These are phyloP conservation scores for Agrotis ipsilon DNA, from an alignment of 2,888 invertebrate species.

Conservation along the genomic window DNA sequence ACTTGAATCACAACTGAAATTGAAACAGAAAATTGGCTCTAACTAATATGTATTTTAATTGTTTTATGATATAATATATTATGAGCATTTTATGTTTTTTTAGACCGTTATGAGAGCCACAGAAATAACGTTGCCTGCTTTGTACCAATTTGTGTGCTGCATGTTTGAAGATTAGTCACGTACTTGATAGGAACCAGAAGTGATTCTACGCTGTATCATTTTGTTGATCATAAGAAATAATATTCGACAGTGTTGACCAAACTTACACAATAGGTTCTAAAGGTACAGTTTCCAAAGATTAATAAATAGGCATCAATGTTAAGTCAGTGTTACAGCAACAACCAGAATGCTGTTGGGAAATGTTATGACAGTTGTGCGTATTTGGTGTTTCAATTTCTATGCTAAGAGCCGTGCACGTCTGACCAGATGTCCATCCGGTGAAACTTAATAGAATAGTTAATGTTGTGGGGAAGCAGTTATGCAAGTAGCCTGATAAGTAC, in stretches of 20 bases:
- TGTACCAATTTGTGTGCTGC: too few species aligned
- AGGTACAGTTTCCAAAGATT: not conserved
- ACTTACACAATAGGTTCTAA: not conserved
- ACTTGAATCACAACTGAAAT: conserved; percentile 32
- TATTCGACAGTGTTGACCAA: not conserved
- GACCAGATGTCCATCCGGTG: conserved; percentile 57
- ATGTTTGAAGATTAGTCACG: not conserved
- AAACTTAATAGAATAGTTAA: conserved; percentile 51
- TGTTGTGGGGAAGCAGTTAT: conserved; percentile 36
- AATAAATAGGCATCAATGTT: not conserved
- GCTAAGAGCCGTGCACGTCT: conserved; percentile 32
- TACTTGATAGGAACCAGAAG: too few species aligned
- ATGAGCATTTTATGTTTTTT: not conserved
- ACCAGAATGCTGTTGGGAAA: not conserved
- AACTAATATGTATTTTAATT: too few species aligned
- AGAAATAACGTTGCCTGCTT: not conserved
- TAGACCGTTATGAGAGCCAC: too few species aligned
- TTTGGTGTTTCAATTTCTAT: conserved; percentile 40
- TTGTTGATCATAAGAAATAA: not conserved
- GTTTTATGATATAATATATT: too few species aligned
- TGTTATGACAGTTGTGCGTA: conserved; percentile 45
- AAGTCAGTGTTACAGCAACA: not conserved
- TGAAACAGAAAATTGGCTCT: not conserved
- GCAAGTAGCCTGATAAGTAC: conserved; percentile 21
- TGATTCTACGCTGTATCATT: not conserved